Evolutionary conservation across 2,113 vertebrate genomes (phyloP), one percentile per base, ranked within the genome.

Genomic region (Circaetus gallicus): DNA sequence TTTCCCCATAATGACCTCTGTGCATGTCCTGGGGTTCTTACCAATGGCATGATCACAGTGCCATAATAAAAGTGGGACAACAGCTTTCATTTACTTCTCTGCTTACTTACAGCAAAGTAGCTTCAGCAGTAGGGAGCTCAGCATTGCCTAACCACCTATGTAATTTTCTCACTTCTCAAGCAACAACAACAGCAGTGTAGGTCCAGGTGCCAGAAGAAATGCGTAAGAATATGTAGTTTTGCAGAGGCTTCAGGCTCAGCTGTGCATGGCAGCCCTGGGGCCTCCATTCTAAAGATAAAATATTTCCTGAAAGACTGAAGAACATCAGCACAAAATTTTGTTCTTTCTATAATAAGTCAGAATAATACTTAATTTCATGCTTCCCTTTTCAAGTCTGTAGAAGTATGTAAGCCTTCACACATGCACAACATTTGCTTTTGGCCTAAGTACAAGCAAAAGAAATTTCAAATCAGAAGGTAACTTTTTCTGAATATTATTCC

Each of bases 291-390:
- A 90, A 93, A 80, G 43, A 96, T 78, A 82, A 94, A 94, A 74
- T 73, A 90, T 81, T 94, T 96, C 86, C 92, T 67, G 72, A 93
- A 93, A 95, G 79, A 90, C 90, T 38, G 58, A 86, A 73, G 82
- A 94, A 81, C 67, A 89, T 81, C 82, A 88, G 65, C 40, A 29
- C 34, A 17, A 89, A 76, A 95, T 83, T 95, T 90, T 83, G 47
- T 89, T 92, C 88, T 40, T 92, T 55, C 94, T 61, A 77, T 80
- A 95, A 31, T 34, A 92, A 93, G 73, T 69, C 90, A 90, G 42
- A 85, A 94, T 56, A 91, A 85, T 56, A 85, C 82, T 91, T 90
- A 43, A 88, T 91, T 93, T 94, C 74, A 90, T 72, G 62, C 82
- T 86, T 96, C 66, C 65, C 77, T 90, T 95, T 93, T 93, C 77